Evolutionary conservation across 2,113 vertebrate genomes (phyloP).

Genomic region (Ivindomyrus marchei): DNA sequence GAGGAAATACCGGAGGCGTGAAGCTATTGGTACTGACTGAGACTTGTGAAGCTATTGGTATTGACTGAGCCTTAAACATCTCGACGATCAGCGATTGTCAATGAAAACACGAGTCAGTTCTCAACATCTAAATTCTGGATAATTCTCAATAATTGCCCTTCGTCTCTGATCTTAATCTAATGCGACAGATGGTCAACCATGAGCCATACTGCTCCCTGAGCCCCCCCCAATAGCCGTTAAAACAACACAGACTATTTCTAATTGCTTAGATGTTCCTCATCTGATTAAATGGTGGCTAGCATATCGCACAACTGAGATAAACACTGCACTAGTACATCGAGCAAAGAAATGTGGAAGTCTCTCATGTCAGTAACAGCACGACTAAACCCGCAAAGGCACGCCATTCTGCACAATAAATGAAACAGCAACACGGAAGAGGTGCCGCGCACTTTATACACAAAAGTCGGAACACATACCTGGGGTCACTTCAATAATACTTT

Average conservation of each 20-base stretch:
- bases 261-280: neutral
- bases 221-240: neutral
- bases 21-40: neutral
- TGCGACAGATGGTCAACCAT: neutral
- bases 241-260: neutral
- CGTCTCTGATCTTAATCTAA: neutral
- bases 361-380: neutral
- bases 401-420: neutral
- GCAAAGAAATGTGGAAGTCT: neutral
- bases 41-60: neutral
- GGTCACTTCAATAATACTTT: conserved; percentile 24
- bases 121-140: neutral
- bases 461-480: neutral
- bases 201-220: neutral
- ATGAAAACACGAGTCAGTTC: neutral
- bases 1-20: neutral
- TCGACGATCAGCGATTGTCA: neutral
- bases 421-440: neutral
- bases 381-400: neutral
- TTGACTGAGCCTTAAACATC: neutral
- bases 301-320: neutral
- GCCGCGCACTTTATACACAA: neutral
- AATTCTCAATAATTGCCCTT: neutral
- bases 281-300: neutral
- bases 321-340: neutral